phyloP scores from a whole-genome alignment of 2,113 vertebrate genomes.

The Phaetusa simplex region DNA sequence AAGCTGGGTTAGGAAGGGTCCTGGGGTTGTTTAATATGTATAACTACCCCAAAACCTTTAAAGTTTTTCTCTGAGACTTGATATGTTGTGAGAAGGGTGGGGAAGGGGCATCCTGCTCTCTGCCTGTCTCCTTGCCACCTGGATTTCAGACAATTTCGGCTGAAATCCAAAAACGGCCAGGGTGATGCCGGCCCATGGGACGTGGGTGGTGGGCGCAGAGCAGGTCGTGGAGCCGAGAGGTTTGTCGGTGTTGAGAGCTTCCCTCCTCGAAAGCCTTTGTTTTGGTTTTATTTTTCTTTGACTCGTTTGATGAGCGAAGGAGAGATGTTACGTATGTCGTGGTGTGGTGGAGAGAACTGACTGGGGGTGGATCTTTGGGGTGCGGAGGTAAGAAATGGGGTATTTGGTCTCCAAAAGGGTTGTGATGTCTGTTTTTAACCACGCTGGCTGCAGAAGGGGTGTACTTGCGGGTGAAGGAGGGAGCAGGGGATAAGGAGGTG shows the following conservation, averaged over 20 bases:
- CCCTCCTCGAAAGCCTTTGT: conserved; percentile 33
- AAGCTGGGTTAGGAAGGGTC: not conserved
- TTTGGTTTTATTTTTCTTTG: conserved; percentile 48
- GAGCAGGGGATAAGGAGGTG: conserved; percentile 39
- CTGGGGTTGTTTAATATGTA: not conserved
- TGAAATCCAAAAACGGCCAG: not conserved
- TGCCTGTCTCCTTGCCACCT: not conserved
- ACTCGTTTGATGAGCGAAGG: conserved; percentile 50
- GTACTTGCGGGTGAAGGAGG: conserved; percentile 15
- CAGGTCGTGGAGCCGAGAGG: not conserved
- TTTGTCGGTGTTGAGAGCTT: conserved; percentile 2
- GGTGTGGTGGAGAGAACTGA: conserved; percentile 46
- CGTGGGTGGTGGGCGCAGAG: not conserved
- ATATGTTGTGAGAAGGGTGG: not conserved
- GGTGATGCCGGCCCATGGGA: not conserved
- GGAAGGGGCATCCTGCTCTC: not conserved
- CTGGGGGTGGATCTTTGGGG: not conserved
- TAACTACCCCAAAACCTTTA: not conserved
- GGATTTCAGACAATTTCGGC: not conserved
- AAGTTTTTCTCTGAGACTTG: not conserved
- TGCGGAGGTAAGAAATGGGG: conserved; percentile 7
- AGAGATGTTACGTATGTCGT: conserved; percentile 25
- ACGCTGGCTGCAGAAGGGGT: conserved; percentile 29
- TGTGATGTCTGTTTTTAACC: conserved; percentile 7
- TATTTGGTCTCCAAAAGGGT: conserved; percentile 9